These are phyloP conservation scores for Synaphobranchus kaupii DNA, from an alignment of 2,797 vertebrate genomes.

Conservation along the genomic window DNA sequence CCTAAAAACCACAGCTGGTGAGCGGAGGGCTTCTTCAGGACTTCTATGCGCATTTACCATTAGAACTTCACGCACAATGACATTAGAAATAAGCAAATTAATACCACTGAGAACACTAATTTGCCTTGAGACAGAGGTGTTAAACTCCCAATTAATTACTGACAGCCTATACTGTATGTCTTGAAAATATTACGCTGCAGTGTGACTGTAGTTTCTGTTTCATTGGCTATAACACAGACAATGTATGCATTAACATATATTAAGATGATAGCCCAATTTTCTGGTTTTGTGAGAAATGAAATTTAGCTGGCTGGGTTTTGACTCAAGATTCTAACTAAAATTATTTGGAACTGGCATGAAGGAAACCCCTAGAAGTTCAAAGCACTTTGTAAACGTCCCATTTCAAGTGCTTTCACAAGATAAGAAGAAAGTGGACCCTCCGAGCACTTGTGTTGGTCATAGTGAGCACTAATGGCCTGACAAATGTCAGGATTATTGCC, in stretches of 20 bases:
- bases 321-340: not conserved
- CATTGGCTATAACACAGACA: not conserved
- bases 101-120: conserved; percentile 59
- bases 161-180: conserved; percentile 40
- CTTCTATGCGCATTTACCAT: conserved; percentile 57
- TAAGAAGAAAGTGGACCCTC: conserved; percentile 37
- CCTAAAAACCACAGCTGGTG: conserved; percentile 62
- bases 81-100: conserved; percentile 59
- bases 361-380: conserved; percentile 33
- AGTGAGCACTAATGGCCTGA: conserved; percentile 72
- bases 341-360: conserved; percentile 37
- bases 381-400: conserved; percentile 43
- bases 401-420: conserved; percentile 47
- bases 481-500: conserved; percentile 82
- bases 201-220: conserved; percentile 3
- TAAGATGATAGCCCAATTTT: not conserved
- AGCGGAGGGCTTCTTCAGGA: conserved; percentile 49
- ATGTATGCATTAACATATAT: not conserved
- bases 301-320: not conserved
- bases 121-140: conserved; percentile 58
- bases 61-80: conserved; percentile 52
- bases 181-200: conserved; percentile 10
- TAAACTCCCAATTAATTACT: conserved; percentile 61
- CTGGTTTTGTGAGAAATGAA: not conserved
- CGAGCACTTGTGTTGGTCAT: conserved; percentile 50